Percentiles rank a stretch among this genome's conserved stretches.
Evolutionary conservation across 2,113 vertebrate genomes (phyloP).

Genomic region (Tachysurus vachellii): DNA sequence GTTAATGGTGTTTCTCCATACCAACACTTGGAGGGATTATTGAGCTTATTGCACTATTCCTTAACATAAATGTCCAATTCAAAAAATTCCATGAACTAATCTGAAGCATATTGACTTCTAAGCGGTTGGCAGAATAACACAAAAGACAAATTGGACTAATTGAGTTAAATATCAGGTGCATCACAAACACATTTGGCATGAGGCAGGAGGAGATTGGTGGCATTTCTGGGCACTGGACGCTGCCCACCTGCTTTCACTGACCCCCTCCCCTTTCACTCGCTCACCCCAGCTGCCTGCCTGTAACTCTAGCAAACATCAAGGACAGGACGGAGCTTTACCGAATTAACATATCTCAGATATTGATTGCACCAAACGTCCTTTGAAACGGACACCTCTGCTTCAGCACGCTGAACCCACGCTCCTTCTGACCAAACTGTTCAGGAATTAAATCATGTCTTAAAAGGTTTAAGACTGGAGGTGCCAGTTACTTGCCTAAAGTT

Average conservation of each 20-base stretch:
- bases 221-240: conserved; percentile 30
- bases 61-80: not conserved
- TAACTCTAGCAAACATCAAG: conserved; percentile 86
- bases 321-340: conserved; percentile 75
- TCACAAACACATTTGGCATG: conserved; percentile 30
- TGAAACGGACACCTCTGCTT: conserved; percentile 77
- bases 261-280: conserved; percentile 58
- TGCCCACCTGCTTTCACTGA: conserved; percentile 59
- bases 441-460: conserved; percentile 52
- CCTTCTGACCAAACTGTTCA: conserved; percentile 67
- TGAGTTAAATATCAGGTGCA: not conserved
- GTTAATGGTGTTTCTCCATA: not conserved
- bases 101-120: not conserved
- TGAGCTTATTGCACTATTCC: too few species aligned
- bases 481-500: conserved; percentile 38
- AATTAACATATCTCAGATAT: conserved; percentile 85
- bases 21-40: not conserved
- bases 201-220: conserved; percentile 3
- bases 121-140: not conserved
- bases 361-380: conserved; percentile 75
- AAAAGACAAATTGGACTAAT: not conserved
- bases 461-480: conserved; percentile 31
- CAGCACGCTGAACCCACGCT: conserved; percentile 69
- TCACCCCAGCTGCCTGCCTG: conserved; percentile 79
- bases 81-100: not conserved